These are phyloP conservation scores for Nesogale talazaci DNA, from an alignment of 2,113 vertebrate genomes.

Conservation along the genomic window DNA sequence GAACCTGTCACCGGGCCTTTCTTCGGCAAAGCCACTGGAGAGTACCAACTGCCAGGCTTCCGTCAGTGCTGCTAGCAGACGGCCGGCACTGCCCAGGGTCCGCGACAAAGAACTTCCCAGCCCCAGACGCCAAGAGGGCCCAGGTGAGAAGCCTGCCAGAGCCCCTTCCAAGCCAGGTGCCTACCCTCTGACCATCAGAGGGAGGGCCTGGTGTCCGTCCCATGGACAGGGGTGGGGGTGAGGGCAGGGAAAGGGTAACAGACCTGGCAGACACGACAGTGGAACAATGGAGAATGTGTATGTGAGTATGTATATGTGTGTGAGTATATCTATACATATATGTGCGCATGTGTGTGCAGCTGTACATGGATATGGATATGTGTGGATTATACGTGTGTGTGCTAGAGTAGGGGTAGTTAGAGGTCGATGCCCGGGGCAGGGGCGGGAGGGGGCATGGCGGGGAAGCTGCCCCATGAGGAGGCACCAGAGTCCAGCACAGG, in stretches of 20 bases:
- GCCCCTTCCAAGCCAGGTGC: not conserved
- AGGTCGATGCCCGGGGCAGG: not conserved
- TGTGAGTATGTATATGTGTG: too few relatives aligned
- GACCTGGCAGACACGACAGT: not conserved
- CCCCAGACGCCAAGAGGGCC: not conserved
- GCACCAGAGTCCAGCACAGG: not conserved
- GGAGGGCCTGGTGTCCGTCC: not conserved
- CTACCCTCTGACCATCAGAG: not conserved
- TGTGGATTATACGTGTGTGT: too few relatives aligned
- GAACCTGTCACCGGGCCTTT: not conserved
- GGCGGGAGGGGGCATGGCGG: not conserved
- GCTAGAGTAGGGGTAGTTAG: not conserved
- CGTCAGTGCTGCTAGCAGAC: not conserved
- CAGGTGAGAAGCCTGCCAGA: not conserved
- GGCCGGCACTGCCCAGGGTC: not conserved
- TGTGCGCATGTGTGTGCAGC: too few relatives aligned
- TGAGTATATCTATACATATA: too few relatives aligned
- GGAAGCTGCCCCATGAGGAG: fast-evolving
- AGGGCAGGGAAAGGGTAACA: not conserved
- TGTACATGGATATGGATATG: too few relatives aligned
- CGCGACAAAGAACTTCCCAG: not conserved
- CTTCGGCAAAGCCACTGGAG: not conserved
- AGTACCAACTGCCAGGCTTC: not conserved
- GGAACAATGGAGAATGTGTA: too few relatives aligned
- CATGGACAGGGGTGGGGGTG: not conserved